Conservation (phyloP, 1,140 invertebrate genomes). For the Drosophila jambulina region DNA sequence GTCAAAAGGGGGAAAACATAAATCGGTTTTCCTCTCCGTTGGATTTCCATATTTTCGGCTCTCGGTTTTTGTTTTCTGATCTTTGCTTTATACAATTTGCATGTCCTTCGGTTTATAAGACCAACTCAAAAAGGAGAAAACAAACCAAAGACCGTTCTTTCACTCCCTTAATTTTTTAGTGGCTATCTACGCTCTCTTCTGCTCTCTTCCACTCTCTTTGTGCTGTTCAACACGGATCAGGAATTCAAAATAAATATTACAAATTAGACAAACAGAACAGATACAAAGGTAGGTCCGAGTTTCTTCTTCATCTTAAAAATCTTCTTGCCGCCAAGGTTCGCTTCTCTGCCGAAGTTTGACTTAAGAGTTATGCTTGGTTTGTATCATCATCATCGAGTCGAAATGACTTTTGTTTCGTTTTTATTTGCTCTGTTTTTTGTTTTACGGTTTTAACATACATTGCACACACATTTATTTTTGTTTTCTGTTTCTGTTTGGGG, state of each 20-base stretch:
- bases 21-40: constrained; percentile 15
- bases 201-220: constrained; percentile 20
- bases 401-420: constrained; percentile 44
- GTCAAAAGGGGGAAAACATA: constrained; percentile 38
- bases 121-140: constrained; percentile 36
- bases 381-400: constrained; percentile 34
- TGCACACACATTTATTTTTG: constrained; percentile 61
- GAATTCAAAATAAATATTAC: constrained; percentile 54
- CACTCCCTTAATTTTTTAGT: constrained; percentile 28
- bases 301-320: constrained; percentile 22
- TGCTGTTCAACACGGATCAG: constrained; percentile 45
- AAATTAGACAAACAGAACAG: constrained; percentile 58
- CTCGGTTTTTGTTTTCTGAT: constrained; percentile 27
- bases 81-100: constrained; percentile 61
- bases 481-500: constrained; percentile 38
- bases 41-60: neutral
- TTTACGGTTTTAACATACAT: constrained; percentile 64
- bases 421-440: constrained; percentile 42
- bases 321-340: constrained; percentile 37
- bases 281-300: constrained; percentile 36
- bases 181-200: constrained; percentile 29
- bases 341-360: constrained; percentile 35
- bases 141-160: constrained; percentile 26
- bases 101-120: constrained; percentile 23
- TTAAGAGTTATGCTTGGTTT: constrained; percentile 44